Evolutionary conservation across 1,140 invertebrate species (phyloP), one percentile per base, ranked within the genome.

Genomic region (Aporrectodea caliginosa): DNA sequence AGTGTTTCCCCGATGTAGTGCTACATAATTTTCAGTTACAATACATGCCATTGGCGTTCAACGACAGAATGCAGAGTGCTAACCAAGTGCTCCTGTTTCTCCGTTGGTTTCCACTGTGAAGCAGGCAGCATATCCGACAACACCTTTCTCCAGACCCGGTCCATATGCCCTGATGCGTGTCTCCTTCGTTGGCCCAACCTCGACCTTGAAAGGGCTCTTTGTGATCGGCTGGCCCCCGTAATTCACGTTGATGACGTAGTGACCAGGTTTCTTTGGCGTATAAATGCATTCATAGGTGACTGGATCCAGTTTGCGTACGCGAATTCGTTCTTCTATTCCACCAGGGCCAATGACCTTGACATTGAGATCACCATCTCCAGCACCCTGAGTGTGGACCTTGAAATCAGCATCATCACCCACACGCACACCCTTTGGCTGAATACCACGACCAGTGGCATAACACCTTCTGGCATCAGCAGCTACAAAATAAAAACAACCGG

Each of bases 61-160:
- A 73, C 1, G 32, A 1, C 31, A 73, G 16, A 1, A n/a, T 32
- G 32, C 35, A 16, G 27, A 76, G 16, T 27, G 29, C 75, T 43
- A 1, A 91, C 91, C 92, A 79, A 97, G 89, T 77, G 93, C 93
- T 78, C 94, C 94, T 70, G 93, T 94, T 89, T 97, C 94, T 16
- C 94, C 95, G 87, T 96, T 95, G 0, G 95, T 96, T 86, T 97
- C 94, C 0, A 97, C 95, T 27, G 93, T 93, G 86, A 97, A 97
- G 79, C 92, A 90, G 0, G 95, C 94, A 1, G 94, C 94, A 83
- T 94, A 92, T 0, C 91, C 92, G 33, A 94, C 94, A 32, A 96
- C 91, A 16, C 95, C 95, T 14, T 93, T 93, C 80, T 90, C 88
- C 22, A 97, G 89, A 68, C 95, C 95, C 0, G 95, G 94, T 1